Conservation (phyloP, 2,113 vertebrate genomes). For the Dolichotis patagonum region DNA sequence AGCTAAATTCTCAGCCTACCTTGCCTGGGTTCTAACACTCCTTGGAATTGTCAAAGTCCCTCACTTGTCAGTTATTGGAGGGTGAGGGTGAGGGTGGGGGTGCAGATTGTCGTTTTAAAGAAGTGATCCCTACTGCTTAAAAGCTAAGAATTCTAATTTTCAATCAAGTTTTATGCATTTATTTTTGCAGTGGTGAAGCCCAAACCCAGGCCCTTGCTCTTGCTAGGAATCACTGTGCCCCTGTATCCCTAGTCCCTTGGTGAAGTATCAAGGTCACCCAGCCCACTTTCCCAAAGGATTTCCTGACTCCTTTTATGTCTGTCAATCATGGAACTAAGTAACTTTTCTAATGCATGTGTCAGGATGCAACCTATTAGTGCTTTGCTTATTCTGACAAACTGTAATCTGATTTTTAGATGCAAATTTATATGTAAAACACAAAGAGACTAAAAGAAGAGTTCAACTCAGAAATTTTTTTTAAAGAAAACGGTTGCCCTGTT, state of each 20-base stretch:
- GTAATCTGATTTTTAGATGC: background rate
- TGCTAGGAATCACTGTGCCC: background rate
- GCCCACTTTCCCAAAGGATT: slow-evolving; percentile 1
- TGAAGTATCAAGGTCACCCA: background rate
- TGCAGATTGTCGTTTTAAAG: background rate
- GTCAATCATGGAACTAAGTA: background rate
- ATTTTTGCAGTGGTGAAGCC: background rate
- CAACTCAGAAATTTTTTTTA: background rate
- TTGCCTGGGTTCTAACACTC: background rate
- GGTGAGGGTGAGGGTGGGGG: background rate
- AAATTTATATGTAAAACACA: background rate
- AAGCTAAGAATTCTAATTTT: background rate
- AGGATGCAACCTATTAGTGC: slow-evolving; percentile 5
- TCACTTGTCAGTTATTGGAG: background rate
- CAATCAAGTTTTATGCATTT: background rate
- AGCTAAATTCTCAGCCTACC: too few relatives aligned
- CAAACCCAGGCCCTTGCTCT: background rate
- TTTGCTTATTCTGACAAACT: slow-evolving; percentile 45
- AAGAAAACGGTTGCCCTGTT: background rate
- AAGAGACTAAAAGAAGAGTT: slow-evolving; percentile 39
- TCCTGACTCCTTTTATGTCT: slow-evolving; percentile 21
- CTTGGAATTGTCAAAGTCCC: background rate
- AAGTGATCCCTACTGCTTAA: background rate
- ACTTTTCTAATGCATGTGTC: background rate
- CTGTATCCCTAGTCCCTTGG: background rate